These are phyloP conservation scores for Hypercompe scribonia DNA, from an alignment of 2,888 invertebrate species.

Conservation along the genomic window DNA sequence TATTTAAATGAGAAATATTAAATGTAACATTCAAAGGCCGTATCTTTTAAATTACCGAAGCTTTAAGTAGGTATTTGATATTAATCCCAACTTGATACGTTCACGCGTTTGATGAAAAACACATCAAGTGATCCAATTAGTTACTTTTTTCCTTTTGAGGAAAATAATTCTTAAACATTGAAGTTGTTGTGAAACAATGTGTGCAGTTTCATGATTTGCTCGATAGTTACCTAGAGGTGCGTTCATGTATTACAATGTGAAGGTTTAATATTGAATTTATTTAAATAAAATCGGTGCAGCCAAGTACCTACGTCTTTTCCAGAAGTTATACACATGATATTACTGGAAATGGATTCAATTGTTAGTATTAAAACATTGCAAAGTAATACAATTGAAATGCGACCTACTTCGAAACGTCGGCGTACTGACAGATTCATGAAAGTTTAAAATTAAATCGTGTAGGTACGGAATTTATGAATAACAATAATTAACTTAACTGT, in stretches of 20 bases:
- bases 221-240: neutral
- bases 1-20: no score
- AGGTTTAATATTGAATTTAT: slow-evolving; percentile 8
- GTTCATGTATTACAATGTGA: slow-evolving; percentile 17
- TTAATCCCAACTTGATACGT: neutral
- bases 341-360: neutral
- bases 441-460: neutral
- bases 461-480: neutral
- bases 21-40: no score
- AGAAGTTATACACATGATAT: neutral
- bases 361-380: neutral
- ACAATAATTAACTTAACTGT: neutral
- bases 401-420: neutral
- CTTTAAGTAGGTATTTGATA: neutral
- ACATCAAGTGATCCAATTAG: neutral
- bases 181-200: neutral
- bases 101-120: neutral
- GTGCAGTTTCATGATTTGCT: neutral
- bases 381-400: neutral
- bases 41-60: no score
- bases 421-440: slow-evolving; percentile 1
- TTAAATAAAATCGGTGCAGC: slow-evolving; percentile 11
- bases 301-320: slow-evolving; percentile 3
- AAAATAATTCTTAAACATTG: neutral
- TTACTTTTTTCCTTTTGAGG: neutral